phyloP scores from a whole-genome alignment of 1,140 invertebrate species.

The Bilobella aurantiaca region DNA sequence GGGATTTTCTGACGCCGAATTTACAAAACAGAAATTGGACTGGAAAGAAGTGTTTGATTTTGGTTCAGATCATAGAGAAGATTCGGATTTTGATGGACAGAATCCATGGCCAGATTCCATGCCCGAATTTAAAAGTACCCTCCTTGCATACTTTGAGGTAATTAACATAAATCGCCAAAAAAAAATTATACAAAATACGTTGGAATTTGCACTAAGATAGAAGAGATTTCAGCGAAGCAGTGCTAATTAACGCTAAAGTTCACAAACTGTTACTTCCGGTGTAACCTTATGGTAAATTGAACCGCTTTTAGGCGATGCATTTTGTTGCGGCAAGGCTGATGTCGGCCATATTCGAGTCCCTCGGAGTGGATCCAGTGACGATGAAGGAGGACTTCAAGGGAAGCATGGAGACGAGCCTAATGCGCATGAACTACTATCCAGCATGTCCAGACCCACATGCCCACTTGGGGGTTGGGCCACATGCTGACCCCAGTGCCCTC shows the following conservation, averaged over 20 bases:
- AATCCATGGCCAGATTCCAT: constrained; percentile 23
- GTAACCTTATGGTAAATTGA: no score
- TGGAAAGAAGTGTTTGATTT: constrained; percentile 27
- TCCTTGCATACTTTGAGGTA: constrained; percentile 14
- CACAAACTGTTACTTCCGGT: no score
- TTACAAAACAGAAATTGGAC: constrained; percentile 27
- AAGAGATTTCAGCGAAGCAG: background rate
- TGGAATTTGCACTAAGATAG: no score
- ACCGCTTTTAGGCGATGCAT: constrained; percentile 13
- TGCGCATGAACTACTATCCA: constrained; percentile 24
- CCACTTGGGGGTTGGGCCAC: constrained; percentile 25
- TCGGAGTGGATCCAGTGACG: constrained; percentile 17
- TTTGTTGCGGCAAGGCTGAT: constrained; percentile 9
- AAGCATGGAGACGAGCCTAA: constrained; percentile 12
- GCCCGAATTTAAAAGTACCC: constrained; percentile 13
- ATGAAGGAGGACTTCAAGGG: constrained; percentile 6
- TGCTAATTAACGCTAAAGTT: background rate
- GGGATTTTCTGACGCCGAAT: constrained; percentile 19
- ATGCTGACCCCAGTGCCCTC: constrained; percentile 13
- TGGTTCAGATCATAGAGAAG: constrained; percentile 1
- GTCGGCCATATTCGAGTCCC: constrained; percentile 12
- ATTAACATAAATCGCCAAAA: no score
- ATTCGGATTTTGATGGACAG: constrained; percentile 13
- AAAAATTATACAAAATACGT: no score
- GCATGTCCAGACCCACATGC: constrained; percentile 7